Base-by-base conservation (phyloP, 2,113 vertebrate genomes). In the Oreochromis niloticus region DNA sequence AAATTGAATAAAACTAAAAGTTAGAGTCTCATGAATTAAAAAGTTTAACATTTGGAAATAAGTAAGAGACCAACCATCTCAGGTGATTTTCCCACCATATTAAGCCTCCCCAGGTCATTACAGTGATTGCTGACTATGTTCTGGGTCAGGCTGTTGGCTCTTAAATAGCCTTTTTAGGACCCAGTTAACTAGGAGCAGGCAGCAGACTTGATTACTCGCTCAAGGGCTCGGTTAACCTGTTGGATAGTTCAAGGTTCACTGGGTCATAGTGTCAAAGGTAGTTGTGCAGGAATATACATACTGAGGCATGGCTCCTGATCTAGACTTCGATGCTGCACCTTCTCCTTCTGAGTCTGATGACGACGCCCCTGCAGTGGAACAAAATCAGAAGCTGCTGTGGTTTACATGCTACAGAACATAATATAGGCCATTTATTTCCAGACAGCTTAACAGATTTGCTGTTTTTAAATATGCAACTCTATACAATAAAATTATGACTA, bases 301-400 rank as follows among this genome's bases (percentile, higher is more conserved):
- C 99, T 98, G 98, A 92, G 98, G 97, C 98, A 99, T 99, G 94
- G 93, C 95, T 98, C 97, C 97, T 92, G 96, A 95, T 94, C 97
- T 97, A 91, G 97, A 95, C 88, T 96, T 96, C 84, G 97, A 97
- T 89, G 88, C 93, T 30, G 95, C 95, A 92, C 95, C 97, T 95
- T 99, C 99, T 84, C 93, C 97, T 63, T 99, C 99, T 41, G 99
- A 99, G 92, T 99, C 99, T 83, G 99, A 97, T 32, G 98, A 99
- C 56, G 98, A 98, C 68, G 97, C 97, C 90, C 98, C 99, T 99
- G 90, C 9, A 84, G 12, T 10, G 39, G 30, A 41, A 86, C 8
- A 32, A 17, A 80, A 68, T 80, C 22, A 85, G 10, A 52, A 78
- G 24, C 32, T 50, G 4, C 4, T 8, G 52, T 14, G 5, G n/a